Conservation (phyloP, 64 coral and sea anemone genomes). For the Hydrozoanthus tunicans region DNA sequence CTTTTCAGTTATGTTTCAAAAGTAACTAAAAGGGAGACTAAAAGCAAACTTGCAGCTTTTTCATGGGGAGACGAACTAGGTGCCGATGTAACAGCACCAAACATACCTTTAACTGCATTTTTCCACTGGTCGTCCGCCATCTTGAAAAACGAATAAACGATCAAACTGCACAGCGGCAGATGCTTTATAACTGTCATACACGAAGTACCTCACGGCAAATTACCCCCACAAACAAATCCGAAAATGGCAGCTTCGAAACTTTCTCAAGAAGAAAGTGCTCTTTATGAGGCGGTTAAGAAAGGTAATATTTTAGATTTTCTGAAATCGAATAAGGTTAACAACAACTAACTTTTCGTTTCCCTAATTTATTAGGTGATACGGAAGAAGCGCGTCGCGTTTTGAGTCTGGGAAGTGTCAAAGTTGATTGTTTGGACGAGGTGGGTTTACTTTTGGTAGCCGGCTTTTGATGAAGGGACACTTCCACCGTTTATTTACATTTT, state of each 20-base stretch:
- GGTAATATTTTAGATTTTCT: not conserved
- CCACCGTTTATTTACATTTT: too few relatives aligned
- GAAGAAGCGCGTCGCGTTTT: constrained; percentile 62
- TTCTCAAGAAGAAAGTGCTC: constrained; percentile 1
- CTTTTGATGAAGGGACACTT: too few relatives aligned
- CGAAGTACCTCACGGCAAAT: constrained; percentile 1
- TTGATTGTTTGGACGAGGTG: constrained; percentile 93
- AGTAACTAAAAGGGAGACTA: too few relatives aligned
- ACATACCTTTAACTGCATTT: not conserved
- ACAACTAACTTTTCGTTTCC: not conserved
- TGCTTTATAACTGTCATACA: not conserved
- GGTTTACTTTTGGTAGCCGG: not conserved
- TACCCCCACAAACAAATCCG: not conserved
- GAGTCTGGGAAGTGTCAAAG: constrained; percentile 59
- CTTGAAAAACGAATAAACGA: constrained; percentile 26
- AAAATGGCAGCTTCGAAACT: constrained; percentile 17
- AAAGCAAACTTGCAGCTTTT: too few relatives aligned
- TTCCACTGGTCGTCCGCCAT: constrained; percentile 25
- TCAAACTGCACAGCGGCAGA: constrained; percentile 29
- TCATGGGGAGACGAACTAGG: too few relatives aligned
- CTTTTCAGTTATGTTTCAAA: too few relatives aligned
- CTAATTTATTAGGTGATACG: constrained; percentile 59
- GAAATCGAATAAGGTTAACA: not conserved
- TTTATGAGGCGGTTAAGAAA: constrained; percentile 33
- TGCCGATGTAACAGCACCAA: not conserved